Evolutionary conservation across 2,797 vertebrate species (phyloP).

Genomic region (Paramormyrops hopkinsi): DNA sequence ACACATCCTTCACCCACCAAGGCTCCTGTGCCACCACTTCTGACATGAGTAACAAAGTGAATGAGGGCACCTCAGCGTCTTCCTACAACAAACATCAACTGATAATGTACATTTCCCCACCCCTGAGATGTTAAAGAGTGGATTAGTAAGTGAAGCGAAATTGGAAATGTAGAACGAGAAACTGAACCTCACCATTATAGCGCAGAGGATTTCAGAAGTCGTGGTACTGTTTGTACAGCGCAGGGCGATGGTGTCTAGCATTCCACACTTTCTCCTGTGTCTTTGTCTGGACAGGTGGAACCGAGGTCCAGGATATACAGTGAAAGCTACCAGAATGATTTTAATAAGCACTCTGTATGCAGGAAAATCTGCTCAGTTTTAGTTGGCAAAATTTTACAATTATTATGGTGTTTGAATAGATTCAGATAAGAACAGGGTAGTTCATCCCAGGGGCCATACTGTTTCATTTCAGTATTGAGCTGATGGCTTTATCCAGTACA

Average conservation of each 20-base stretch:
- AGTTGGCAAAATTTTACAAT: not conserved
- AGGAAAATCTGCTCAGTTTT: not conserved
- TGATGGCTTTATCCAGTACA: not conserved
- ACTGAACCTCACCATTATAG: not conserved
- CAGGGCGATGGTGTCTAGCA: not conserved
- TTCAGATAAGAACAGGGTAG: not conserved
- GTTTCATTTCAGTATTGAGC: not conserved
- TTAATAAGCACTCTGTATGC: too few relatives aligned
- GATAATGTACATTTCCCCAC: not conserved
- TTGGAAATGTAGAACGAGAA: not conserved
- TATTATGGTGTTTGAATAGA: not conserved
- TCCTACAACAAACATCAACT: not conserved
- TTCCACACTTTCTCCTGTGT: not conserved
- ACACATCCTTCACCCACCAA: not conserved
- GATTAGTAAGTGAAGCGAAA: not conserved
- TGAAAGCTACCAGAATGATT: not conserved
- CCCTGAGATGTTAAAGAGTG: not conserved
- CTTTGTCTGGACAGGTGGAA: not conserved
- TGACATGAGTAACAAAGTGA: not conserved
- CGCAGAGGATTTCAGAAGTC: not conserved
- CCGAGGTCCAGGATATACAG: not conserved
- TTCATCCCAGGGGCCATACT: not conserved
- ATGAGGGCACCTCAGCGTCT: not conserved
- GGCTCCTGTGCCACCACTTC: not conserved
- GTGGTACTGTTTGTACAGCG: not conserved